A percentile compares a stretch with the other conserved stretches of the same genome.
Evolutionary conservation across 2,888 invertebrate genomes (phyloP).

Genomic region (Orchestes rusci): DNA sequence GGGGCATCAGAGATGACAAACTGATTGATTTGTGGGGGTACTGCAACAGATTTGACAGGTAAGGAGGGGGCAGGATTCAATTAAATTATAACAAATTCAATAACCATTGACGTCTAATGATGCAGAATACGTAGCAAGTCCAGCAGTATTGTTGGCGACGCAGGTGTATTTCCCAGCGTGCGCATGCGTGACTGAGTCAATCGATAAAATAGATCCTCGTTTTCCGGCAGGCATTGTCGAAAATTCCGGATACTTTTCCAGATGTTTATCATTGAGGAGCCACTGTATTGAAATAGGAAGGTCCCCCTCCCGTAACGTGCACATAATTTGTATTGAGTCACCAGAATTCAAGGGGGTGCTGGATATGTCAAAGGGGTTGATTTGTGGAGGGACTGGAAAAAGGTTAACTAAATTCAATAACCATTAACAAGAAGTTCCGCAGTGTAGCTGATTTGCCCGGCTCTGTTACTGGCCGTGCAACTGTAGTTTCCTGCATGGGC

Average conservation of each 20-base stretch:
- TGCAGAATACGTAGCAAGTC: constrained; percentile 48
- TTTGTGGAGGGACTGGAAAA: constrained; percentile 64
- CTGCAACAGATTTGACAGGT: constrained; percentile 41
- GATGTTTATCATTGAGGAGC: constrained; percentile 58
- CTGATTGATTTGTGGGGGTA: constrained; percentile 70
- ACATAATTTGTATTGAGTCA: constrained; percentile 48
- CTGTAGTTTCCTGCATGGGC: constrained; percentile 53
- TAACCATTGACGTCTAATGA: constrained; percentile 68
- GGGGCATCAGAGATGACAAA: constrained; percentile 52
- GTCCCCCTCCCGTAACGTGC: constrained; percentile 58
- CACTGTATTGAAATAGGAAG: constrained; percentile 71
- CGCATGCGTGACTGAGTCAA: constrained; percentile 54
- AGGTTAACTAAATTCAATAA: constrained; percentile 28
- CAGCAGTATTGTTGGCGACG: constrained; percentile 53
- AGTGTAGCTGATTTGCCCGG: constrained; percentile 47
- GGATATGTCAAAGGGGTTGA: constrained; percentile 58
- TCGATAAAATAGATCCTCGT: constrained; percentile 57
- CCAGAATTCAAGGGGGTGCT: constrained; percentile 46
- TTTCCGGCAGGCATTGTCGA: constrained; percentile 50
- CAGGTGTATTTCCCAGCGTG: constrained; percentile 62
- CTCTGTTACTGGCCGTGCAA: constrained; percentile 50
- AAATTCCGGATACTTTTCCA: constrained; percentile 43
- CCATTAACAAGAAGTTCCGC: constrained; percentile 51
- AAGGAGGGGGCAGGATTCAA: background rate
- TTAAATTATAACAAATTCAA: constrained; percentile 2